phyloP scores from a whole-genome alignment of 2,113 vertebrate genomes.

The Callaeas wilsoni region DNA sequence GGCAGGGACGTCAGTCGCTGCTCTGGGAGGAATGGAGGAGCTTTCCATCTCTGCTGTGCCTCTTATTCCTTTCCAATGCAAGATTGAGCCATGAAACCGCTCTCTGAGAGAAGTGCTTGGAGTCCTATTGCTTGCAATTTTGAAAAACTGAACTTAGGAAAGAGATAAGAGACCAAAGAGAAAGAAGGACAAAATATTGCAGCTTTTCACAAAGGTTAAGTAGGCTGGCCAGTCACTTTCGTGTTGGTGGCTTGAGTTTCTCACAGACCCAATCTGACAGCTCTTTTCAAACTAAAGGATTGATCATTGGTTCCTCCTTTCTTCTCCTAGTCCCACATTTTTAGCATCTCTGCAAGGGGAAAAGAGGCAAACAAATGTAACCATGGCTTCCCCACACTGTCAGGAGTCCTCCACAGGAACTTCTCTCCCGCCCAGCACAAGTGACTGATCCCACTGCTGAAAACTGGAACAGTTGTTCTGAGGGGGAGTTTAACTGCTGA shows the following conservation, averaged over 20 bases:
- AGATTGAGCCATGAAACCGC: not conserved
- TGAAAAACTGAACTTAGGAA: not conserved
- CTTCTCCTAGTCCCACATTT: not conserved
- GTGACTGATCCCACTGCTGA: not conserved
- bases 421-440: not conserved
- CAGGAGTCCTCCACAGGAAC: not conserved
- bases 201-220: not conserved
- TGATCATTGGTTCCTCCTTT: not conserved
- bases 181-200: not conserved
- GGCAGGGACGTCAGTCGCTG: not conserved
- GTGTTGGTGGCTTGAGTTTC: not conserved
- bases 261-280: not conserved
- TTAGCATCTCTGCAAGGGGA: not conserved
- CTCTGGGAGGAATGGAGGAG: not conserved
- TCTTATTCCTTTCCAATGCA: not conserved
- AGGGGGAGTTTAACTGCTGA: not conserved
- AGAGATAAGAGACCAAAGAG: not conserved
- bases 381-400: accelerated
- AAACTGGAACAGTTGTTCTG: not conserved
- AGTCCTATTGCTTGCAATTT: not conserved
- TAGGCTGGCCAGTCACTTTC: not conserved
- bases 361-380: not conserved
- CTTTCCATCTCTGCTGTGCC: not conserved
- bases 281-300: not conserved
- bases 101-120: not conserved